A percentile compares a stretch with the other conserved stretches of the same genome.
These are phyloP conservation scores for Pampus argenteus DNA, from an alignment of 2,797 vertebrate species.

Conservation along the genomic window DNA sequence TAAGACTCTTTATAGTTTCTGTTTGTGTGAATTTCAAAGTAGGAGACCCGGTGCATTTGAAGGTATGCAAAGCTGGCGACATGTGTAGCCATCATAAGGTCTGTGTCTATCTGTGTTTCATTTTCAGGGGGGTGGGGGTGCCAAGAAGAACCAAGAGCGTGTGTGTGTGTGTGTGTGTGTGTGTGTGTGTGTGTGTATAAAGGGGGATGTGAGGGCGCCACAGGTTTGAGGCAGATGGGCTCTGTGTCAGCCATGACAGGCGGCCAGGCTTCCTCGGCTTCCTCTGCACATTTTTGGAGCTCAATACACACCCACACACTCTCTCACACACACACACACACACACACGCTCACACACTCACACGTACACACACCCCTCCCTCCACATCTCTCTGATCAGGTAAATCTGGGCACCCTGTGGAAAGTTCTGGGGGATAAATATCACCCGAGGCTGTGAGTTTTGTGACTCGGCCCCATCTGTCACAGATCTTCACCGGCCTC, in stretches of 20 bases:
- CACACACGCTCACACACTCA: slow-evolving; percentile 38
- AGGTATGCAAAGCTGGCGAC: slow-evolving; percentile 92
- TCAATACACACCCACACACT: slow-evolving; percentile 22
- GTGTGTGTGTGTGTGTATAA: slow-evolving; percentile 22
- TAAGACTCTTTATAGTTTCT: slow-evolving; percentile 89
- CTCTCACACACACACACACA: slow-evolving; percentile 16
- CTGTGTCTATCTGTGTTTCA: slow-evolving; percentile 91
- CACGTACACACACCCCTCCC: slow-evolving; percentile 31
- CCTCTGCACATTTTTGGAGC: slow-evolving; percentile 87
- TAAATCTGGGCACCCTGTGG: slow-evolving; percentile 95
- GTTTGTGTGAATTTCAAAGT: slow-evolving; percentile 74
- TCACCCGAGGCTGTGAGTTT: slow-evolving; percentile 90
- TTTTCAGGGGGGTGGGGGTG: slow-evolving; percentile 85
- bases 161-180: slow-evolving; percentile 12
- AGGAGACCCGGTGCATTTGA: slow-evolving; percentile 49
- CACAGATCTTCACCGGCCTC: slow-evolving; percentile 92
- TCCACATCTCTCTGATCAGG: slow-evolving; percentile 90
- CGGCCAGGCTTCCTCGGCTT: slow-evolving; percentile 89
- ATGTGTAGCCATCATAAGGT: slow-evolving; percentile 93
- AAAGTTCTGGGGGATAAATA: slow-evolving; percentile 87
- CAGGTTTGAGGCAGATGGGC: slow-evolving; percentile 99
- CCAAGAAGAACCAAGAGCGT: slow-evolving; percentile 60
- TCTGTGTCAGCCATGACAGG: slow-evolving; percentile 96
- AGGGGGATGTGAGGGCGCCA: slow-evolving; percentile 90
- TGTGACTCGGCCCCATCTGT: slow-evolving; percentile 97